Evolutionary conservation across 2,888 invertebrate species (phyloP).

Genomic region (Drosophila tripunctata): DNA sequence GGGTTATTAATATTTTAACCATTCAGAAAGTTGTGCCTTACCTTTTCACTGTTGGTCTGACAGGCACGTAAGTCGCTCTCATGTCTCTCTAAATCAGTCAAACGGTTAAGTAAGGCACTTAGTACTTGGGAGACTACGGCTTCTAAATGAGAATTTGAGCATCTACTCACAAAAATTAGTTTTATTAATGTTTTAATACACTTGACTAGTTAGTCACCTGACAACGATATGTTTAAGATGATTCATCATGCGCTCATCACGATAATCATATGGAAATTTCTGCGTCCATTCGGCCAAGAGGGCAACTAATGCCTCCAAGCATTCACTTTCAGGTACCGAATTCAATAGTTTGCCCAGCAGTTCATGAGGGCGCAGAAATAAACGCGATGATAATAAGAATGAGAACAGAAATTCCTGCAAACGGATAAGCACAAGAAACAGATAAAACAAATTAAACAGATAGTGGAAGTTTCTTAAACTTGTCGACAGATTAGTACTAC

Average conservation of each 20-base stretch:
- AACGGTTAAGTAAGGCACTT: constrained; percentile 85
- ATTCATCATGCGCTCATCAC: constrained; percentile 84
- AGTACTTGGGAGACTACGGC: constrained; percentile 84
- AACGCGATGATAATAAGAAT: constrained; percentile 84
- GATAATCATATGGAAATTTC: constrained; percentile 84
- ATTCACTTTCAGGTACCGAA: constrained; percentile 83
- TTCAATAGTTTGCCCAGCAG: constrained; percentile 83
- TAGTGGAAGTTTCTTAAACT: background rate
- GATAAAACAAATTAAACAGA: background rate
- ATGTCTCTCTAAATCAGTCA: constrained; percentile 85
- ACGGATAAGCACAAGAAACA: background rate
- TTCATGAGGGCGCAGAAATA: constrained; percentile 84
- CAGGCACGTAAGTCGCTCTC: constrained; percentile 84
- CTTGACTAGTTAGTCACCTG: constrained; percentile 69
- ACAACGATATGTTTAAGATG: constrained; percentile 85
- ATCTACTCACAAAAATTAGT: constrained; percentile 56
- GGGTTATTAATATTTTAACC: background rate
- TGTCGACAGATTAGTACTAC: background rate
- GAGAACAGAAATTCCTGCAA: constrained; percentile 83
- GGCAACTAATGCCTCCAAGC: constrained; percentile 82
- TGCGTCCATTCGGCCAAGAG: constrained; percentile 83
- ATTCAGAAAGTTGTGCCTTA: constrained; percentile 42
- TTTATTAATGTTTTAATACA: background rate
- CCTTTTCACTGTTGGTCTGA: constrained; percentile 82
- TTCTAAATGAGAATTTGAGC: constrained; percentile 83